Base-by-base conservation (phyloP, 1,140 invertebrate species). In the Drosophila insularis region DNA sequence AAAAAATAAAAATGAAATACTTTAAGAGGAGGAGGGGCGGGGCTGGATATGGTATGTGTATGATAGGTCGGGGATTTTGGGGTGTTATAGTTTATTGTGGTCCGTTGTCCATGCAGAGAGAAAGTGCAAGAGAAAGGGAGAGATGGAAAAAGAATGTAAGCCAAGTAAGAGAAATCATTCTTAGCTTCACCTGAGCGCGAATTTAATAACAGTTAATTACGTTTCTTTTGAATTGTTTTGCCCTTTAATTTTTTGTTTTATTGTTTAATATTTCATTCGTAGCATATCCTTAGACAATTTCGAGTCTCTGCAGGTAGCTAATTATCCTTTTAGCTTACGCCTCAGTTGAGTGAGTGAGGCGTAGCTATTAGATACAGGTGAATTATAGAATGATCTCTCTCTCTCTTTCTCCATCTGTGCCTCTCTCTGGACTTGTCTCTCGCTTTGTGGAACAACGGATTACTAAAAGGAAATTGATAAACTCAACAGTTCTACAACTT, bases 261-360 rank as follows among this genome's bases (percentile, higher is more conserved):
- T 10, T 50, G 2, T 43, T 43, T 50, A 11, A 50, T 17, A 21
- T 21, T 50, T 21, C 8, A 50, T 19, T 37, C 55, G 55, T 65
- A 66, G 63, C 68, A 69, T 56, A 78, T 75, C 90, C 90, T 75
- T 91, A 91, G 90, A 91, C 90, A 89, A 91, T 67, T 87, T 37
- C 54, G 68, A 89, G 89, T 90, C 89, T 90, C 89, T 71, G 82
- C 89, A 90, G 89, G 89, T 71, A 66, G 81, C 81, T 35, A 31
- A 50, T 11, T 56, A 43, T 50, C 17, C 17, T 50, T 50, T 46
- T 21, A 4, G 43, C 17, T 21, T 11, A 10, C 17, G 17, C 43
- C 43, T 21, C 43, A 10, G 10, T 65, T 54, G 50, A 60, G 60
- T 59, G 39, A 56, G 11, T 61, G 61, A 21, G 43, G 43, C 43